Evolutionary conservation across 2,888 invertebrate species (phyloP), one percentile per base, ranked within the genome.

Genomic region (Tipula confusa): DNA sequence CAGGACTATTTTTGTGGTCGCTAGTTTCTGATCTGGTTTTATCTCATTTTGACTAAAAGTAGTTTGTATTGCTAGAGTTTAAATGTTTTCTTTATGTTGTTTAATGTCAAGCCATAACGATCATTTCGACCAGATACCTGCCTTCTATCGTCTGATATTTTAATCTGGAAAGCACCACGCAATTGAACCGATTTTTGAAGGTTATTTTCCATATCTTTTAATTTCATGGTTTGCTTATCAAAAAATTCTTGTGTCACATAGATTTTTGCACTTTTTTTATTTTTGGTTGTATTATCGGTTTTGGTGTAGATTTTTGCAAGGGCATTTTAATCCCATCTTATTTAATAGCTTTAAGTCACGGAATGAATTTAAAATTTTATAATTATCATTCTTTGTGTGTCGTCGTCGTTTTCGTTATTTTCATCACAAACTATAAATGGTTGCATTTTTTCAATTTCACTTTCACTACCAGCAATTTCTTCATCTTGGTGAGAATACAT

Each of bases 141-240:
- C 24, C 88, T 36, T 29, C 83, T 48, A 6, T 48, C 33, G 86
- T 95, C 95, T 0, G 94, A 94, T 5, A 95, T 88, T 84, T 86
- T 88, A 28, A 85, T 84, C 0, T 87, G 86, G 2, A 88, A 85
- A 84, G 86, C 88, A 6, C 87, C 86, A 2, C 86, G 84, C 5
- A 89, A 86, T 36, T 86, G 87, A 82, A 87, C 85, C 0, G 87
- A 87, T 85, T 89, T 91, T 2, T 87, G 87, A 1, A 91, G 85
- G 31, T 92, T 91, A 5, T 87, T 87, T 79, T 89, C 89, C 83
- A 92, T 85, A 0, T 90, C 88, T 2, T 89, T 87, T 0, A 92
- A 86, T 84, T 91, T 91, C 79, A 86, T 87, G 0, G 90, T 85
- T 86, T 92, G 92, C 3, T 90, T 90, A 18, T 91, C 89, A 82